Evolutionary conservation across 2,888 invertebrate genomes (phyloP).

Genomic region (Melinopterus prodromus): DNA sequence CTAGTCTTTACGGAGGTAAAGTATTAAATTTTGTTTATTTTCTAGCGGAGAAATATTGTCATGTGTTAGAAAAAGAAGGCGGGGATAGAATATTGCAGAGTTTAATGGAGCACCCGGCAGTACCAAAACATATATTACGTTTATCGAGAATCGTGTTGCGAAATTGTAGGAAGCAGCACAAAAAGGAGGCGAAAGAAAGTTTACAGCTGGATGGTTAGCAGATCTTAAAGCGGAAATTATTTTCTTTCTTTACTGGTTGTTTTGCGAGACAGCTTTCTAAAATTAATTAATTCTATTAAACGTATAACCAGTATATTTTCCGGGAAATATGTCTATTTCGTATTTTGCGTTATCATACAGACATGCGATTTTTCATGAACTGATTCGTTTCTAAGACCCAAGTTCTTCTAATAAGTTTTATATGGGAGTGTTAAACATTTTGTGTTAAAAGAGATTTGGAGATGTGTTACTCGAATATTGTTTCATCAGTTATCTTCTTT

Average conservation of each 20-base stretch:
- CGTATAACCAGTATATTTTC: background rate
- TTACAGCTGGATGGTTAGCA: conserved; percentile 38
- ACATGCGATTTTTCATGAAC: background rate
- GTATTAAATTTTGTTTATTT: conserved; percentile 15
- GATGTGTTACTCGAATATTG: conserved; percentile 4
- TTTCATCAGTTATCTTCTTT: conserved; percentile 4
- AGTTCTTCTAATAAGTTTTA: conserved; percentile 4
- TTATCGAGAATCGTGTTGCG: conserved; percentile 73
- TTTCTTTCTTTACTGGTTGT: background rate
- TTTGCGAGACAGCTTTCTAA: background rate
- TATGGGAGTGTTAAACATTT: background rate
- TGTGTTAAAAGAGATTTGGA: conserved; percentile 4
- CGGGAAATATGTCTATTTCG: background rate
- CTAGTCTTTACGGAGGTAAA: conserved; percentile 22
- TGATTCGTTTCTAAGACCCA: conserved; percentile 4
- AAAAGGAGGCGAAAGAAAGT: conserved; percentile 23
- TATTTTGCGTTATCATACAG: background rate
- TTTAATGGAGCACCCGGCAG: conserved; percentile 68
- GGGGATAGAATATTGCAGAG: conserved; percentile 79
- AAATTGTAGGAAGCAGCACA: conserved; percentile 64
- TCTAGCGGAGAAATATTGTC: conserved; percentile 92
- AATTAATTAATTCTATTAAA: conserved; percentile 4
- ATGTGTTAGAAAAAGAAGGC: conserved; percentile 84
- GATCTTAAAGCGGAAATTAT: background rate
- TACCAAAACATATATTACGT: conserved; percentile 73